These are phyloP conservation scores for Crotalus helleri DNA, from an alignment of 2,113 vertebrate species.

Conservation along the genomic window DNA sequence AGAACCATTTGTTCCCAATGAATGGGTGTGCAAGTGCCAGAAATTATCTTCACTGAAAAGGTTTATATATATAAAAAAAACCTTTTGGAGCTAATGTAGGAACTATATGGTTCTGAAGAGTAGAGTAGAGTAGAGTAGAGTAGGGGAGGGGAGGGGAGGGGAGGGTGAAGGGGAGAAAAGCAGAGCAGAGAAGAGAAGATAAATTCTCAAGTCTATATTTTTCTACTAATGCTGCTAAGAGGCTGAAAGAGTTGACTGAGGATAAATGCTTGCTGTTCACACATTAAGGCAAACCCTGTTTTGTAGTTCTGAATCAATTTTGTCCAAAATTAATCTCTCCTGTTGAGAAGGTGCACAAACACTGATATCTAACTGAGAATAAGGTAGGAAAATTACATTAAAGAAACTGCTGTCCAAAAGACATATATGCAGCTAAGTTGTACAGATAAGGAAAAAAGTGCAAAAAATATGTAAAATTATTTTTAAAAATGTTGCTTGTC, in stretches of 20 bases:
- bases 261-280: not conserved
- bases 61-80: not conserved
- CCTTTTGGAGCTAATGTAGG: not conserved
- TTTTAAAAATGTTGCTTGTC: not conserved
- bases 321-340: not conserved
- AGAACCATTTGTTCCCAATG: not conserved
- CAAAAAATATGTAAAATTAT: not conserved
- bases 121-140: too few species aligned
- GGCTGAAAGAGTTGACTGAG: not conserved
- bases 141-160: too few species aligned
- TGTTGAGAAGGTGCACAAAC: not conserved
- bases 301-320: not conserved
- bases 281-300: not conserved
- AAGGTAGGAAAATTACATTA: not conserved
- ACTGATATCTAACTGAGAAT: not conserved
- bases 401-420: not conserved
- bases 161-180: too few species aligned
- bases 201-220: not conserved
- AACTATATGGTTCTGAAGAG: not conserved
- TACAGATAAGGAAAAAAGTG: not conserved
- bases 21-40: not conserved
- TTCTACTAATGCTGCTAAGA: not conserved
- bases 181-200: not conserved
- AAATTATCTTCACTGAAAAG: not conserved
- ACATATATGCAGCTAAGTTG: not conserved